Evolutionary conservation across 2,888 invertebrate genomes (phyloP).

Genomic region (Limnephilus rhombicus): DNA sequence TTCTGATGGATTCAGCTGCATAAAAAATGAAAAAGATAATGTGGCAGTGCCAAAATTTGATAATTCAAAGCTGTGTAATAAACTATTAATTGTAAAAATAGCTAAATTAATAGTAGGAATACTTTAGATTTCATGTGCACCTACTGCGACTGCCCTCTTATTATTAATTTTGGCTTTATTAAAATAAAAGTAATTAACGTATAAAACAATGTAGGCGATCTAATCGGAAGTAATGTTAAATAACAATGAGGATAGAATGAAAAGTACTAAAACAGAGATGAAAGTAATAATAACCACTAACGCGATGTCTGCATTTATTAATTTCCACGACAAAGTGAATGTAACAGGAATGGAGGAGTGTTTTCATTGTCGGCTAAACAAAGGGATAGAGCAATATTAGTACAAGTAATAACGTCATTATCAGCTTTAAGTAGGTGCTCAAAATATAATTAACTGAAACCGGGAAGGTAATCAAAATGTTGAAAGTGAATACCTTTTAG

Average conservation of each 20-base stretch:
- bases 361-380: background rate
- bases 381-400: background rate
- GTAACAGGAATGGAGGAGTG: background rate
- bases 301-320: background rate
- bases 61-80: background rate
- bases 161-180: background rate
- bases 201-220: background rate
- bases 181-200: background rate
- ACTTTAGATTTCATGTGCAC: too few relatives aligned
- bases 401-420: background rate
- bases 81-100: too few relatives aligned
- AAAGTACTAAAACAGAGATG: background rate
- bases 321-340: background rate
- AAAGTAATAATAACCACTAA: background rate
- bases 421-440: background rate
- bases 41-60: background rate
- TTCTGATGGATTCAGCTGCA: background rate
- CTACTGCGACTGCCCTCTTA: background rate
- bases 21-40: background rate
- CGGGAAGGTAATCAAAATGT: background rate
- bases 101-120: too few relatives aligned
- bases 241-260: background rate
- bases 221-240: background rate
- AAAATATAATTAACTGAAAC: slow-evolving; percentile 1
- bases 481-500: background rate